Evolutionary conservation across 1,140 invertebrate species (phyloP), one percentile per base, ranked within the genome.

Genomic region (Lepidurus couesii): DNA sequence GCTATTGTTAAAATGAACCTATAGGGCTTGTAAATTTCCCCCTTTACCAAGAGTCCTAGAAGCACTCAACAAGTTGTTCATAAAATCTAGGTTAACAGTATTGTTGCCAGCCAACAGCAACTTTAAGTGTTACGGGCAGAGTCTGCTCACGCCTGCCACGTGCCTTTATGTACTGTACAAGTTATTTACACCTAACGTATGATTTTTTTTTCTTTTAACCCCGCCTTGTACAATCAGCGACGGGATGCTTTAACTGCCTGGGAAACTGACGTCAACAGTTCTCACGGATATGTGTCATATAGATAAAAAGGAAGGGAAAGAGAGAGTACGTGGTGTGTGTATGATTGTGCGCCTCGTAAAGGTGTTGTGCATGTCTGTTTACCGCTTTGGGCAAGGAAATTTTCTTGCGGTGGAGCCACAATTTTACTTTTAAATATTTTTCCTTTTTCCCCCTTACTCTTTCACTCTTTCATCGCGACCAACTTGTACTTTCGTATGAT

Each of bases 261-360:
- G 53, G 53, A 65, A 65, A 65, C 53, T 21, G 5, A n/a, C 53
- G 53, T 65, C 53, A 65, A 65, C 21, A 21, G n/a, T 65, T 65
- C 53, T 65, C 53, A 65, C 53, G 53, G 53, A 65, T 65, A 65
- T 65, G n/a, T 65, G 53, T 65, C 53, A 65, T 65, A 21, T 65
- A 21, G 16, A 21, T 65, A 34, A 34, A 65, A 65, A 65, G 53
- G 53, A 65, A 65, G 53, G 53, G 21, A 21, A 65, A 65, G 53
- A 65, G 53, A 65, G 53, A 65, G 53, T 65, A 16, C 7, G 53
- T 21, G 53, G 53, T 65, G 53, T 65, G 53, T 16, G 53, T 65
- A 21, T 16, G 53, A 65, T 65, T 65, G 53, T 65, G 53, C 53
- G 21, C 53, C 53, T n/a, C 0, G n/a, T 21, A 65, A 65, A 65